Evolutionary conservation across 37 sponge, comb jelly and placozoan species (phyloP), one percentile per base, ranked within the genome.

Genomic region (Ianthella basta): DNA sequence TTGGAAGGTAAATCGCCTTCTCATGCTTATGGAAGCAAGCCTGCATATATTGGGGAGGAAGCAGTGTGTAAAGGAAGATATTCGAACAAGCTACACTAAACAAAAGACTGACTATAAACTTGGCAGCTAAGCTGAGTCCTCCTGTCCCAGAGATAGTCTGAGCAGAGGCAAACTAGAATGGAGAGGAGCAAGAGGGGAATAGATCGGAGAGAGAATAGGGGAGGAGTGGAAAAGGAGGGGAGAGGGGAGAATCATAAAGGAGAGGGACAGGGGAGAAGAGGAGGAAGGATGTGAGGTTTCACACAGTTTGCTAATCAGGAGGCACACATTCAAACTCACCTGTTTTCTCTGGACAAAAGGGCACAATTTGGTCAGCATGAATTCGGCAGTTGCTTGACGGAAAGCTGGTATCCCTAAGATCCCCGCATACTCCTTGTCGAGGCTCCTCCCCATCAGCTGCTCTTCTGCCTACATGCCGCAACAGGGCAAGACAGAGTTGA

Each of bases 351-450:
- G 80, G 29, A 96, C 57, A 29, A 57, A 53, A 15, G 81, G 68
- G 60, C 83, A 75, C 1, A 86, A 86, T 20, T 60, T 72, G 4
- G 87, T 93, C 80, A 98, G 86, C n/a, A 93, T 91, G 16, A 98
- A 89, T 20, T 88, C 81, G 32, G 86, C 87, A 6, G 97, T 89
- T 37, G 87, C 94, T 54, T 80, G 37, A 23, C 90, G 54, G 61
- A 98, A 94, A 15, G 59, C 59, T 60, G 92, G 88, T 37, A 84
- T 84, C 3, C 99, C 99, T 70, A 91, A 21, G 1, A 96, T 94
- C 0, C 93, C 95, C 0, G 93, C 93, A 84, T 98, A 98, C 89
- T 98, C 99, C 74, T 98, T 96, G 85, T 98, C 92, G 21, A 98
- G 78, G 34, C 83, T 81, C 56, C 82, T 60, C 23, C 85, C 86